Conservation (phyloP, 2,888 invertebrate genomes). For the Melipona beecheii region DNA sequence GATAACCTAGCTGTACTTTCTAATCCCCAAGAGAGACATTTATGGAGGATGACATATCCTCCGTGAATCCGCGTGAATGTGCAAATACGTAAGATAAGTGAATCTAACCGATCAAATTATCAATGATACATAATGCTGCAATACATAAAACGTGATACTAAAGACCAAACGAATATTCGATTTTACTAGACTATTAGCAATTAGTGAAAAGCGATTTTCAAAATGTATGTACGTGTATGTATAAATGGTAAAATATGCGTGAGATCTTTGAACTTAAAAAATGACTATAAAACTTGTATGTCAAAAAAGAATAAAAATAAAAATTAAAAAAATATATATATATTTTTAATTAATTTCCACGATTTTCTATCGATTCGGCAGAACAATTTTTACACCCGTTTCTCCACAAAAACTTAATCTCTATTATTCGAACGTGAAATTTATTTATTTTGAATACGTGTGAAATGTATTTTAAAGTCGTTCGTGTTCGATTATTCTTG, state of each 20-base stretch:
- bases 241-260: too few relatives aligned
- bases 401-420: not conserved
- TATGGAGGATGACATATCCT: not conserved
- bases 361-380: too few relatives aligned
- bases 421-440: not conserved
- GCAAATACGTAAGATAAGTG: not conserved
- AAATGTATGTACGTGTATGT: not conserved
- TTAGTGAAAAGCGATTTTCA: not conserved
- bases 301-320: too few relatives aligned
- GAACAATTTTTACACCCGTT: too few relatives aligned
- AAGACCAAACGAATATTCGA: not conserved
- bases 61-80: not conserved
- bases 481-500: not conserved
- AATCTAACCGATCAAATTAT: not conserved
- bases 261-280: too few relatives aligned
- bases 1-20: not conserved
- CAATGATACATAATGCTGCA: not conserved
- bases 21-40: conserved; percentile 14
- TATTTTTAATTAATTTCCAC: conserved; percentile 1
- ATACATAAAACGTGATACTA: too few relatives aligned
- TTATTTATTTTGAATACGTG: not conserved
- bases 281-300: too few relatives aligned
- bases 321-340: too few relatives aligned
- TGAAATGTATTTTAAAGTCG: not conserved
- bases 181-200: not conserved